Evolutionary conservation across 1,140 invertebrate species (phyloP).

Genomic region (Schlechtendalia chinensis): DNA sequence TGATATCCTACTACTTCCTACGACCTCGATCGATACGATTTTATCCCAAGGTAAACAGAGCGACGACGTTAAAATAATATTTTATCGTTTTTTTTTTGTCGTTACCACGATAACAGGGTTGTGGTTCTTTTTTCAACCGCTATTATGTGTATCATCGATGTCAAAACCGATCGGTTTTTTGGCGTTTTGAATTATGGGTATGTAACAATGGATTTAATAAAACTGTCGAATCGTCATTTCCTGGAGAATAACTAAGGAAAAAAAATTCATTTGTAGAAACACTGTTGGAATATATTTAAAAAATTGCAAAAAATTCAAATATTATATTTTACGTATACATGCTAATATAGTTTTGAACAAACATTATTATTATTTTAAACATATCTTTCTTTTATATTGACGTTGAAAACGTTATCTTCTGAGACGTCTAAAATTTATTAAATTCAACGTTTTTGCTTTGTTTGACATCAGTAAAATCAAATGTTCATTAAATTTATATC

Average conservation of each 20-base stretch:
- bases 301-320: background rate
- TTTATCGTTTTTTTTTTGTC: background rate
- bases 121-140: background rate
- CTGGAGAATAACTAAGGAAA: background rate
- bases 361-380: constrained; percentile 1
- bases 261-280: background rate
- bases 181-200: background rate
- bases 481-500: too few relatives aligned
- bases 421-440: background rate
- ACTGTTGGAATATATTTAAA: background rate
- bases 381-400: background rate
- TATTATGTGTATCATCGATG: background rate
- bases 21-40: too few relatives aligned
- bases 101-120: background rate
- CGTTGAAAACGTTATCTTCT: background rate
- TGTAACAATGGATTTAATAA: constrained; percentile 11
- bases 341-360: background rate
- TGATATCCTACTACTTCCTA: too few relatives aligned
- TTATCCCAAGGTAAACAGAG: too few relatives aligned
- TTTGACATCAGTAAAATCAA: background rate
- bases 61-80: background rate
- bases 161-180: background rate
- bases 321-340: background rate
- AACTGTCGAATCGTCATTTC: constrained; percentile 23
- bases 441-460: background rate